Base-by-base conservation (phyloP, 2,113 vertebrate genomes). In the Chaetodon auriga region DNA sequence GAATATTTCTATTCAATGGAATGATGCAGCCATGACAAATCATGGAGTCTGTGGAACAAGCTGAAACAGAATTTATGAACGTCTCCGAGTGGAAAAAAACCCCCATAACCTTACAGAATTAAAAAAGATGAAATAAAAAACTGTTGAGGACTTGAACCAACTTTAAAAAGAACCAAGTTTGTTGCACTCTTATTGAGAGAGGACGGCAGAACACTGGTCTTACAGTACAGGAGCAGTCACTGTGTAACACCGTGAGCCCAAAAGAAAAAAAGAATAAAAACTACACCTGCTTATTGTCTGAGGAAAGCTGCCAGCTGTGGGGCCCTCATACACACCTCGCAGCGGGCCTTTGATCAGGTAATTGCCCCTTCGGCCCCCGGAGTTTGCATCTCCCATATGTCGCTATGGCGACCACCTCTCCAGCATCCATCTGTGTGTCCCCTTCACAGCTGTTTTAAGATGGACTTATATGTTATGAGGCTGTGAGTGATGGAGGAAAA, bases 301-400 rank as follows among this genome's bases (percentile, higher is more conserved):
- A 61, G 25, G 30, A 43, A 16, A 36, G 82, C 83, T 68, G 82
- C 75, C 94, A 94, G 93, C 92, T 93, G 92, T 87, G 76, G 87
- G 78, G 70, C 80, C 75, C 88, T 81, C 86, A 80, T 7, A 71
- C 81, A 80, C 90, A 90, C 82, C 80, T 87, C 91, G 30, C 88
- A 84, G 61, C 81, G 81, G 83, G 89, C 91, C 94, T 95, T 95
- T 95, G 93, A 95, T 95, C 95, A 93, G 90, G 91, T 95, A 95
- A 95, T 95, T 94, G 93, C 92, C 91, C 91, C 94, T 84, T 83
- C 82, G 75, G 89, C 86, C 86, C 68, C 88, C 48, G 36, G 90
- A 93, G 93, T 95, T 93, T 92, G 90, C 82, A 82, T 87, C 93
- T 75, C 62, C 89, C 79, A 84, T 83, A 78, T 89, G 93, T 95